These are phyloP conservation scores for Magallana nippona DNA, from an alignment of 2,888 invertebrate genomes.

Conservation along the genomic window DNA sequence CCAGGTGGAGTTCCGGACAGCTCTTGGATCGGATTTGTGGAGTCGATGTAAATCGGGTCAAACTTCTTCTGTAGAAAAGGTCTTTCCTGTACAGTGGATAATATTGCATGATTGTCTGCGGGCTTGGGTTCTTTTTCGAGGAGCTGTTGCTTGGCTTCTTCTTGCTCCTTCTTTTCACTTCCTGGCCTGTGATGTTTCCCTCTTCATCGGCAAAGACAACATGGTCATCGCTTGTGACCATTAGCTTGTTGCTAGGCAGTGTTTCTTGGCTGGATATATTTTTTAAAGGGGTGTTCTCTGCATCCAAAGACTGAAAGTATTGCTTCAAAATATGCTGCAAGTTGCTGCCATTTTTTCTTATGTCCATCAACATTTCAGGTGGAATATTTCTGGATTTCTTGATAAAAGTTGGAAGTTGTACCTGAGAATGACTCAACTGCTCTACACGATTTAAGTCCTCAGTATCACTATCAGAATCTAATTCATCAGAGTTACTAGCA, in stretches of 20 bases:
- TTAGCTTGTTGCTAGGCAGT: constrained; percentile 12
- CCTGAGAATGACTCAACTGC: constrained; percentile 83
- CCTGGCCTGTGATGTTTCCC: not conserved
- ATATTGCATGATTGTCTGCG: constrained; percentile 54
- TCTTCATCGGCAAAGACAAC: constrained; percentile 43
- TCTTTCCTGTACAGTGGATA: constrained; percentile 75
- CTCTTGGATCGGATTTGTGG: constrained; percentile 86
- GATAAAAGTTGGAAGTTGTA: constrained; percentile 91
- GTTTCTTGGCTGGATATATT: not conserved
- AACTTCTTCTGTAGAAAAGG: constrained; percentile 78
- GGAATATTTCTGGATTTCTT: constrained; percentile 59
- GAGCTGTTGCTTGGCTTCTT: constrained; percentile 21
- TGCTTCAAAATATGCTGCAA: constrained; percentile 52
- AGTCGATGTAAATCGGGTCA: constrained; percentile 58
- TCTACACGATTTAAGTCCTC: constrained; percentile 54
- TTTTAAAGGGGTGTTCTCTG: not conserved
- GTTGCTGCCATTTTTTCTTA: constrained; percentile 58
- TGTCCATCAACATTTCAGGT: constrained; percentile 61
- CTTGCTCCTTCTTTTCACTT: not conserved
- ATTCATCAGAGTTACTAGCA: constrained; percentile 57
- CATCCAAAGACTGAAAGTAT: constrained; percentile 50
- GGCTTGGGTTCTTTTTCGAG: constrained; percentile 47
- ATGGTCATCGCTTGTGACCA: constrained; percentile 48
- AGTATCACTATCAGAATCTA: constrained; percentile 46
- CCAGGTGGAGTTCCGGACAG: constrained; percentile 88